A percentile compares a stretch with the other conserved stretches of the same genome.
Conservation (phyloP, 2,888 invertebrate species). For the Meta bourneti region DNA sequence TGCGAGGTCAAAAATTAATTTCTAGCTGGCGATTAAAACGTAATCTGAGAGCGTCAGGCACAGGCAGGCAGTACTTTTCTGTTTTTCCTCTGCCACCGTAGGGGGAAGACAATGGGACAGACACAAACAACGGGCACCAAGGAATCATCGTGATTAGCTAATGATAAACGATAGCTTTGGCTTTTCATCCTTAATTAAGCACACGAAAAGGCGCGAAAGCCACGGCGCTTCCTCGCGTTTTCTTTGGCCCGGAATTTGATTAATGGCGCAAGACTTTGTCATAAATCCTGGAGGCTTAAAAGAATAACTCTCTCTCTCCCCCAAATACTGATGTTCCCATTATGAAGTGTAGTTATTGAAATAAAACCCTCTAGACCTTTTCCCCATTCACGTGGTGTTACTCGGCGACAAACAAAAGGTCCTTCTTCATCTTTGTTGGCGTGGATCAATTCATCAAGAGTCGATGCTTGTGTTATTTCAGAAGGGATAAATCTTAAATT, state of each 20-base stretch:
- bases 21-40: constrained; percentile 72
- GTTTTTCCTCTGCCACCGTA: constrained; percentile 42
- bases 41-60: constrained; percentile 71
- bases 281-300: constrained; percentile 74
- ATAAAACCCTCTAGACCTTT: constrained; percentile 68
- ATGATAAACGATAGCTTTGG: constrained; percentile 75
- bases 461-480: constrained; percentile 65
- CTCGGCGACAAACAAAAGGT: constrained; percentile 64
- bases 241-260: constrained; percentile 68
- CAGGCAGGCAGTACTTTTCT: constrained; percentile 6
- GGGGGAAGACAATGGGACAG: constrained; percentile 57
- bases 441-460: constrained; percentile 71
- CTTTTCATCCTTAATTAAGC: constrained; percentile 76
- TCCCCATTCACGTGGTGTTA: constrained; percentile 63
- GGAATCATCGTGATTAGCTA: constrained; percentile 73
- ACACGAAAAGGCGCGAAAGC: constrained; percentile 53
- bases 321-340: constrained; percentile 72
- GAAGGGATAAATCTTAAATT: constrained; percentile 72
- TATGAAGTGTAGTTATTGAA: constrained; percentile 74
- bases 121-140: constrained; percentile 65
- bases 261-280: constrained; percentile 73
- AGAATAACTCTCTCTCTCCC: constrained; percentile 61
- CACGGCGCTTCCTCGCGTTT: constrained; percentile 7
- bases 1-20: constrained; percentile 73
- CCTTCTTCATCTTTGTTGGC: constrained; percentile 47